Evolutionary conservation across 1,140 invertebrate genomes (phyloP).

Genomic region (Schlechtendalia chinensis): DNA sequence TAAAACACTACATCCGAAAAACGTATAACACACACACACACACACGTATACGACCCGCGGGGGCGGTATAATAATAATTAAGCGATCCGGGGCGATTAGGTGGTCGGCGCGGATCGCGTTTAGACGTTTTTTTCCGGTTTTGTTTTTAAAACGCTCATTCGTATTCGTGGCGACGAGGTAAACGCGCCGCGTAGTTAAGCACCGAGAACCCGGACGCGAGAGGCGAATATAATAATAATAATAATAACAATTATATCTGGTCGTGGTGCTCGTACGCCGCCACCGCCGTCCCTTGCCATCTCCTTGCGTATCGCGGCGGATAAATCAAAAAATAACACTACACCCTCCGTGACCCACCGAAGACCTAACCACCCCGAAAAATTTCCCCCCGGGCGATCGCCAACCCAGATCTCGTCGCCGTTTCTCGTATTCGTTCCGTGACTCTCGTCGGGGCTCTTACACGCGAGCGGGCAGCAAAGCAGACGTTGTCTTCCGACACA

Average conservation of each 20-base stretch:
- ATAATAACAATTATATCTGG: too few species aligned
- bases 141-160: constrained; percentile 47
- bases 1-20: constrained; percentile 29
- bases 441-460: too few species aligned
- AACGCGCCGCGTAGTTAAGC: not conserved
- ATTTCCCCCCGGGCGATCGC: too few species aligned
- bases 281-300: too few species aligned
- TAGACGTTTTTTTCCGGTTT: constrained; percentile 37
- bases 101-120: constrained; percentile 4
- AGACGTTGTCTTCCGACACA: too few species aligned
- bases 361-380: too few species aligned
- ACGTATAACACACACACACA: not conserved
- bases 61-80: constrained; percentile 23
- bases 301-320: constrained; percentile 7
- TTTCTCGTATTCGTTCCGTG: too few species aligned
- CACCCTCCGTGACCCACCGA: too few species aligned
- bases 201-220: not conserved
- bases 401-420: too few species aligned
- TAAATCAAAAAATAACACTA: constrained; percentile 22
- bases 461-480: too few species aligned
- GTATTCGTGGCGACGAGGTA: constrained; percentile 30
- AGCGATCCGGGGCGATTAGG: not conserved
- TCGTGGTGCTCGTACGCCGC: too few species aligned
- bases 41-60: not conserved
- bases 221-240: constrained; percentile 5